These are phyloP conservation scores for Cyclargus thomasi DNA, from an alignment of 1,140 invertebrate genomes.

Conservation along the genomic window DNA sequence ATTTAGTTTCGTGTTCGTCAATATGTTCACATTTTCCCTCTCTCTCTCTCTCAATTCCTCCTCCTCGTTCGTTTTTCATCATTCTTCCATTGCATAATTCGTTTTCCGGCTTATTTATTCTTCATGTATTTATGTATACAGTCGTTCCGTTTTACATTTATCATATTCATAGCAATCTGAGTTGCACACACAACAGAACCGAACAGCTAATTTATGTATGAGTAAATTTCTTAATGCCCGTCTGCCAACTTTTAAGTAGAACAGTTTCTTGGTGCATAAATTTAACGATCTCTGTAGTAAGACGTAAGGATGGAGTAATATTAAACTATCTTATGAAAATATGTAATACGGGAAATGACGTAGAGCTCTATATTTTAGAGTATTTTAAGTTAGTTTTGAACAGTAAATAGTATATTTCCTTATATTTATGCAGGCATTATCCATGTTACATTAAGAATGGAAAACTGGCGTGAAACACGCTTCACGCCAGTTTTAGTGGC, in stretches of 20 bases:
- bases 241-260: constrained; percentile 36
- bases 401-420: too few relatives aligned
- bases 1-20: not conserved
- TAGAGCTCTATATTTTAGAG: too few relatives aligned
- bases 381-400: too few relatives aligned
- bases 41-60: not conserved
- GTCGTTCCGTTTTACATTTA: not conserved
- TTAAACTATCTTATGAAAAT: not conserved
- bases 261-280: constrained; percentile 35
- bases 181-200: constrained; percentile 2
- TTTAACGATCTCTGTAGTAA: constrained; percentile 40
- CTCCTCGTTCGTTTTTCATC: not conserved
- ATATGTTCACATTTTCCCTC: not conserved
- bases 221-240: constrained; percentile 26
- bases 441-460: too few relatives aligned
- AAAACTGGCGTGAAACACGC: too few relatives aligned
- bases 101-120: not conserved
- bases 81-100: not conserved
- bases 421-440: too few relatives aligned
- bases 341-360: not conserved
- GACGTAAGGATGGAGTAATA: constrained; percentile 5
- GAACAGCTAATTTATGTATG: constrained; percentile 12
- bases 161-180: constrained; percentile 9
- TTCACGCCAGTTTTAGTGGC: too few relatives aligned
- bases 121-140: constrained; percentile 7